These are phyloP conservation scores for Glaucopsyche alexis DNA, from an alignment of 2,888 invertebrate genomes.

Conservation along the genomic window DNA sequence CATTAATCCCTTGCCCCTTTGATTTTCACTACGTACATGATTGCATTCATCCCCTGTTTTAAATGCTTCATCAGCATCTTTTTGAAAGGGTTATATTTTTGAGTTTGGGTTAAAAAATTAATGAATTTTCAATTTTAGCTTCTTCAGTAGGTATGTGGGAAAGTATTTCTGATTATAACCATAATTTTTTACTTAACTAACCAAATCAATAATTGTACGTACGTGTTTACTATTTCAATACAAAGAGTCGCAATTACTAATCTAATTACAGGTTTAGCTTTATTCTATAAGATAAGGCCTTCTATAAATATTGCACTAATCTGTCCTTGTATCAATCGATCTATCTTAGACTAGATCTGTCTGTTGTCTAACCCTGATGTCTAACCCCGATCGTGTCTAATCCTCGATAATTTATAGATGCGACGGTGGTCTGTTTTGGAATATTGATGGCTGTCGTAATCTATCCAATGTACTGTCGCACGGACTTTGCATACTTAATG, in stretches of 20 bases:
- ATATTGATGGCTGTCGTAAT: conserved; percentile 36
- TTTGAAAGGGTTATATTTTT: neutral
- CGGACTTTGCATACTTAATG: conserved; percentile 2
- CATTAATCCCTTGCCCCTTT: neutral
- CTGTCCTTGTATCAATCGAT: neutral
- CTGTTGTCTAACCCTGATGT: neutral
- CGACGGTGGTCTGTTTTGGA: conserved; percentile 36
- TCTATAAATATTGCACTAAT: neutral
- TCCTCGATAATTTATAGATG: neutral
- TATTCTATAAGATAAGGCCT: too few species aligned
- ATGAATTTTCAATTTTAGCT: too few species aligned
- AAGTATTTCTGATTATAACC: too few species aligned
- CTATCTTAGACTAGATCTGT: neutral
- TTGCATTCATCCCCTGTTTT: too few species aligned
- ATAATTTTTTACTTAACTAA: too few species aligned
- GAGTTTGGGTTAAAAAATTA: neutral
- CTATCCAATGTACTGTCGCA: conserved; percentile 20
- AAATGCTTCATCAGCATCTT: neutral
- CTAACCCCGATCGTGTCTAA: neutral
- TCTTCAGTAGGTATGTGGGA: too few species aligned
- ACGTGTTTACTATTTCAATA: too few species aligned
- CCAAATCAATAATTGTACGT: too few species aligned
- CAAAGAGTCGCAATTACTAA: too few species aligned
- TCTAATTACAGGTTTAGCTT: too few species aligned
- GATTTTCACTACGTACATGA: neutral